Percentiles rank a stretch among this genome's conserved stretches.
Conservation (phyloP, 1,140 invertebrate species). For the Drosophila lini region DNA sequence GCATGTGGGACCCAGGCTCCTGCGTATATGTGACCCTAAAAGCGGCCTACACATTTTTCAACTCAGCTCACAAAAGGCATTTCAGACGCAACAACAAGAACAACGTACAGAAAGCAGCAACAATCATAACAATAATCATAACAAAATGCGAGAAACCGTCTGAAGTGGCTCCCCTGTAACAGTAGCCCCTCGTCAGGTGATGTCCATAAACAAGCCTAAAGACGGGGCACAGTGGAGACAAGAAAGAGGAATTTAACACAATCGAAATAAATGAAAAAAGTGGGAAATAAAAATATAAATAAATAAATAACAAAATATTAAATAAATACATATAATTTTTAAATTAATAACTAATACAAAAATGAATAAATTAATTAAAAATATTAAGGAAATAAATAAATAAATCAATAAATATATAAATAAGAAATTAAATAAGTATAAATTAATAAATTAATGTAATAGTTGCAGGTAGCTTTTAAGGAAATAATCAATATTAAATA, state of each 20-base stretch:
- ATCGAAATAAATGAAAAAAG: background rate
- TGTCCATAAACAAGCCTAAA: background rate
- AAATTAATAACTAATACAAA: background rate
- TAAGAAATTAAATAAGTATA: too few species aligned
- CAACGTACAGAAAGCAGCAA: slow-evolving; percentile 31
- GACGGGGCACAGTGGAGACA: slow-evolving; percentile 9
- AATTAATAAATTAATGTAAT: too few species aligned
- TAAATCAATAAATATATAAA: too few species aligned
- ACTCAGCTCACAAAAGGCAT: slow-evolving; percentile 45
- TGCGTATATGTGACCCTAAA: slow-evolving; percentile 36
- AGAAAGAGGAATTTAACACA: too few species aligned
- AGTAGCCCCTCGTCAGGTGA: slow-evolving; percentile 17
- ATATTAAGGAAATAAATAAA: too few species aligned
- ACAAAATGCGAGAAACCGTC: slow-evolving; percentile 57
- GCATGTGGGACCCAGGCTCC: background rate
- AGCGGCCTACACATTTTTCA: slow-evolving; percentile 57
- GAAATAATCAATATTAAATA: too few species aligned
- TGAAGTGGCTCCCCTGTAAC: slow-evolving; percentile 36
- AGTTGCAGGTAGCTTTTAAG: too few species aligned
- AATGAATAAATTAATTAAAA: background rate
- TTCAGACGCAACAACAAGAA: slow-evolving; percentile 27
- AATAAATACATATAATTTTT: background rate
- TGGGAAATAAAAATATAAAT: background rate
- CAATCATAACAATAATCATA: slow-evolving; percentile 71
- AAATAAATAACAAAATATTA: background rate